These are phyloP conservation scores for Xiphorhynchus erythropygius DNA, from an alignment of 2,797 vertebrate genomes.

Conservation along the genomic window DNA sequence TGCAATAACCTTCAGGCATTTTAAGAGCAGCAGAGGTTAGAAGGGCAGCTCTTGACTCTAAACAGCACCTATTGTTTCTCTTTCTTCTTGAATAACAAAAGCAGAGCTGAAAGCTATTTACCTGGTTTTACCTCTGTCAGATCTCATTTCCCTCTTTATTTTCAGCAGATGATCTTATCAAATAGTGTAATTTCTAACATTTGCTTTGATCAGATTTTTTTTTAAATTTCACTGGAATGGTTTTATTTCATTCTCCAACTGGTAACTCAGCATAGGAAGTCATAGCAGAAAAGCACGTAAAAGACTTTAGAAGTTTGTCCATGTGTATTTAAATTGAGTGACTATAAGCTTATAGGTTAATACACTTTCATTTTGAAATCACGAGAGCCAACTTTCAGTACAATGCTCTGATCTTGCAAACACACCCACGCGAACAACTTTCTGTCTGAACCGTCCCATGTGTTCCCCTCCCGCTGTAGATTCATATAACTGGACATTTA, in stretches of 20 bases:
- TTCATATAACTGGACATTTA: background rate
- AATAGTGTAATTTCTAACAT: conserved; percentile 46
- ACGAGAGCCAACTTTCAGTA: background rate
- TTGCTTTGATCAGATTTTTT: background rate
- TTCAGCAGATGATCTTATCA: conserved; percentile 60
- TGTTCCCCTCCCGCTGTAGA: background rate
- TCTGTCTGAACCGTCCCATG: background rate
- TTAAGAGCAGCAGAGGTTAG: conserved; percentile 78
- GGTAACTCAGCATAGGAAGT: background rate
- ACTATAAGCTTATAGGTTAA: background rate
- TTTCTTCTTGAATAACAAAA: conserved; percentile 76
- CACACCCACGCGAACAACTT: background rate
- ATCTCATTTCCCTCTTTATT: conserved; percentile 75
- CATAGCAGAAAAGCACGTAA: background rate
- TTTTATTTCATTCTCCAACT: background rate
- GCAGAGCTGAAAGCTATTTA: conserved; percentile 81
- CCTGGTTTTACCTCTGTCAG: conserved; percentile 83
- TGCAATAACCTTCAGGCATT: conserved; percentile 76
- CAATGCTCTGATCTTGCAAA: background rate
- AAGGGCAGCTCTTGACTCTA: conserved; percentile 76
- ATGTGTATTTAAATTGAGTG: background rate
- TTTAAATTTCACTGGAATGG: background rate
- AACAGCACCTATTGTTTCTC: conserved; percentile 79
- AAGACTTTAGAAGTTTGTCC: background rate
- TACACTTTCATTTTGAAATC: conserved; percentile 3